A percentile compares a stretch with the other conserved stretches of the same genome.
phyloP scores from a whole-genome alignment of 2,888 invertebrate species.

The Lycia hirtaria region DNA sequence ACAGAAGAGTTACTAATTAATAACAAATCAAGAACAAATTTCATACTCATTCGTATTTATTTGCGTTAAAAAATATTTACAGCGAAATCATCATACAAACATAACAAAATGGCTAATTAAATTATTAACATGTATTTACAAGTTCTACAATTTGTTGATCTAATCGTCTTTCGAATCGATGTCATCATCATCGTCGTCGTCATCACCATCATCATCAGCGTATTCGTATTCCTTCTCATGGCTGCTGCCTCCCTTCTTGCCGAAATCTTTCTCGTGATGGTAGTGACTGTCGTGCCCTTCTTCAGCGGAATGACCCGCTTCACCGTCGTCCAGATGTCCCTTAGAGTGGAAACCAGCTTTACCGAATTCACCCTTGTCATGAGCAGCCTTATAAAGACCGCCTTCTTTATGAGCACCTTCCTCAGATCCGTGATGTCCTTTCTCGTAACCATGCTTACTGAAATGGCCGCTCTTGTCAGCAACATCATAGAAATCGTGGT shows the following conservation, averaged over 20 bases:
- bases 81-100: constrained; percentile 66
- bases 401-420: constrained; percentile 86
- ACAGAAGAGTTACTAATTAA: too few species aligned
- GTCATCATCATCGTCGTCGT: constrained; percentile 58
- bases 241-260: constrained; percentile 79
- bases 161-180: constrained; percentile 52
- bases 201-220: constrained; percentile 63
- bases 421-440: constrained; percentile 82
- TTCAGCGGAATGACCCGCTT: constrained; percentile 84
- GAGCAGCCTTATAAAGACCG: constrained; percentile 81
- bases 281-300: constrained; percentile 85
- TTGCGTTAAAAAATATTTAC: constrained; percentile 68
- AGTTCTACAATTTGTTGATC: constrained; percentile 44
- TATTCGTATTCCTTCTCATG: constrained; percentile 79
- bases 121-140: constrained; percentile 65
- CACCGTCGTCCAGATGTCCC: constrained; percentile 81
- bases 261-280: constrained; percentile 82
- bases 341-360: constrained; percentile 86
- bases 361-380: constrained; percentile 80
- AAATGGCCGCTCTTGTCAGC: constrained; percentile 88
- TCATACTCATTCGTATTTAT: constrained; percentile 53
- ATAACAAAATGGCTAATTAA: constrained; percentile 71
- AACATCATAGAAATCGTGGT: constrained; percentile 91
- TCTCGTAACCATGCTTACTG: constrained; percentile 86
- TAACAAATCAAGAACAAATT: neutral